Evolutionary conservation across 2,797 vertebrate species (phyloP), one percentile per base, ranked within the genome.

Genomic region (Spondyliosoma cantharus): DNA sequence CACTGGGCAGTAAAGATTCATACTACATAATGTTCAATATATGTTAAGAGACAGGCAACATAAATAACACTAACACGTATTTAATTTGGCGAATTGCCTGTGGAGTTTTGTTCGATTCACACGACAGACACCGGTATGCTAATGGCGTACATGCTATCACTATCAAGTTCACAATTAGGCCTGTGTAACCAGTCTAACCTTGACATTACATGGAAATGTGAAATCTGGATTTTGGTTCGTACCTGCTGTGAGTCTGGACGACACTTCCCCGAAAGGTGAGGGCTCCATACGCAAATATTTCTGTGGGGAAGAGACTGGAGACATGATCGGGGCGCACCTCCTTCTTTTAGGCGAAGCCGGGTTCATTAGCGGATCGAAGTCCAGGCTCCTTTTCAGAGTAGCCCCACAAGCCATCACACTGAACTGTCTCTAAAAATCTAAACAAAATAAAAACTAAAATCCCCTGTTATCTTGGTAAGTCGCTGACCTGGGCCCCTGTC

Each of bases 251-350:
- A 97, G 96, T 83, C 96, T 95, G 72, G 97, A 96, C 62, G 97
- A 97, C 89, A 97, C 92, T 81, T 97, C 95, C 78, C 96, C 96
- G 87, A 98, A 98, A 4, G 97, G 97, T 32, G 97, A 97, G 3
- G 97, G 97, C 89, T 97, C 96, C 96, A 97, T 95, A 17, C 96
- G 96, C 87, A 97, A 94, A 89, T 98, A 98, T 82, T 98, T 98
- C 94, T 97, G 96, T 60, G 97, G 97, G 32, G 97, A 98, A 29
- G 96, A 90, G 82, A 93, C 95, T 72, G 96, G 95, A 60, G 96
- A 97, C 94, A 97, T 94, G 49, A 93, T 56, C 87, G 96, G 96
- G 86, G 96, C 92, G 90, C 96, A 98, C 88, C 97, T 93, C 89
- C 97, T 93, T 49, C 97, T 93, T 87, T 98, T 98, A 1, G 97